Evolutionary conservation across 2,888 invertebrate species (phyloP), one percentile per base, ranked within the genome.

Genomic region (Latrodectus elegans): DNA sequence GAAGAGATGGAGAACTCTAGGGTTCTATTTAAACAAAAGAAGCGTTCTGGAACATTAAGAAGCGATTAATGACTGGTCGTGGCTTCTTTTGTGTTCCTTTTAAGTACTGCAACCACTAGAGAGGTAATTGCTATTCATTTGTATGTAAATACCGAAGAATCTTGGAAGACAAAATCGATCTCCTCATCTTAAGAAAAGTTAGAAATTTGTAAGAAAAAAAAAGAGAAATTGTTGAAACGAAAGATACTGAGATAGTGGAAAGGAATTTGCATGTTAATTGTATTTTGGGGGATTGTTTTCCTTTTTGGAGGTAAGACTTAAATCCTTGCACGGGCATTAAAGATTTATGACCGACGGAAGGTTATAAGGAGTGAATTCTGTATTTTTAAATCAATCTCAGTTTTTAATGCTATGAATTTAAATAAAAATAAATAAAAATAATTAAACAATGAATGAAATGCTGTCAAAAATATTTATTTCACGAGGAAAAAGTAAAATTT

Each of bases 81-180:
- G 49, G 55, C 55, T 51, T 60, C 76, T 76, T 76, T 75, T 76
- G 75, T 76, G 60, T 17, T 38, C 10, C n/a, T 68, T 73, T 74
- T 65, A 73, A 73, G 55, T 15, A 53, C 15, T 55, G 17, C 17
- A 70, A 22, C 15, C 71, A 72, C 49, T 74, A 60, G 68, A 76
- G 51, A 71, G 85, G 79, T 85, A 85, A 85, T 85, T 85, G 70
- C 79, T 70, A 79, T 85, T 85, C 85, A 85, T 85, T 85, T 85
- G 79, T 75, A 85, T 85, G 85, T 80, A 85, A 85, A 85, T 80
- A 80, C 55, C 60, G 14, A 51, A 12, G 51, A 52, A n/a, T 60
- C 65, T 78, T 60, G 26, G 70, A 74, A 74, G 75, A 82, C 22
- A 53, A 51, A 55, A 80, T 67, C 73, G 80, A 85, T 70, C 73